Evolutionary conservation across 2,888 invertebrate genomes (phyloP), one percentile per base, ranked within the genome.

Genomic region (Agriopis marginaria): DNA sequence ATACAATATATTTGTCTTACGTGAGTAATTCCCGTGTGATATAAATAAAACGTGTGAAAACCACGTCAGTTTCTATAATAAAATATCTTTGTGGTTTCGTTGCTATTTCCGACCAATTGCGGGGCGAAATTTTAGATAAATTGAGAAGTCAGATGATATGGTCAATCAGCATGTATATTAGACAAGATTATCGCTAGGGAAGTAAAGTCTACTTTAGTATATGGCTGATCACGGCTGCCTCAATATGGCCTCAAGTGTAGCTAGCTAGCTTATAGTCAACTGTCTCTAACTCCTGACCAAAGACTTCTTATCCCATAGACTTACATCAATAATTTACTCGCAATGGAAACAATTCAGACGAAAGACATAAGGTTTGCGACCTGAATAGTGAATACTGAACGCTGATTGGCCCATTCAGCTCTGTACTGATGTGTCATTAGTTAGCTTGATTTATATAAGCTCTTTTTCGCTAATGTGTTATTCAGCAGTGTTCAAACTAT

Each of bases 211-310:
- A 12, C 10, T 7, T 47, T 47, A 6, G 12, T 12, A n/a, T n/a
- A 47, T 7, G n/a, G n/a, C 47, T 47, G 5, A n/a, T n/a, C n/a
- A n/a, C 47, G 47, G 47, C n/a, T 47, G 12, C n/a, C n/a, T 47
- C n/a, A 47, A 14, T n/a, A 50, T 50, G 14, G 51, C 23, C 51
- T 51, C 51, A 51, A 23, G 23, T 8, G 8, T 51, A 51, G 51
- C 17, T 51, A 51, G 51, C 17, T 51, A 51, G 51, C 51, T 51
- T 23, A 51, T 51, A 51, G 51, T 51, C 51, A 10, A 51, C 23
- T 23, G 23, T 23, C 17, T n/a, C 17, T 23, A 23, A 23, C 17
- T 23, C 9, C 10, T 51, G 9, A 51, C 11, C 23, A 32, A 32
- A 5, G 9, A 23, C 51, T 14, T 10, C 10, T 51, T 10, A 51